Evolutionary conservation across 2,888 invertebrate species (phyloP), one percentile per base, ranked within the genome.

Genomic region (Clanis bilineata): DNA sequence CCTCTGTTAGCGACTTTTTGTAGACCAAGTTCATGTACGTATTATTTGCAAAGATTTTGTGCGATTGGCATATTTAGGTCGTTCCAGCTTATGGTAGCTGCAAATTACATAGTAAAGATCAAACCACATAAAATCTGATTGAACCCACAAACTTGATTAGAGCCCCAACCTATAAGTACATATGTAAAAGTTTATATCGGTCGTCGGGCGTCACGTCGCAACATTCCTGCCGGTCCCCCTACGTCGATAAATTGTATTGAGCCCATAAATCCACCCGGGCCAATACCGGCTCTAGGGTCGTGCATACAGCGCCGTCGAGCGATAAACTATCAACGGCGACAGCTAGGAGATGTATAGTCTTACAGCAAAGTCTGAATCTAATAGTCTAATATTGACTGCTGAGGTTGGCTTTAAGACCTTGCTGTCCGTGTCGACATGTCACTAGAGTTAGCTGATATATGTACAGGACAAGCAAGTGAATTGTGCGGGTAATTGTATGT

Each of bases 221-320:
- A 73, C 76, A 77, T 80, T 79, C 73, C 73, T 66, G 64, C 28
- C 62, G 72, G 74, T 76, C 70, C 71, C 66, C 71, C 69, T 68
- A 63, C 22, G 64, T 67, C 72, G 69, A 76, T 77, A 77, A 77
- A 85, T 84, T 81, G 81, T 82, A 82, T 81, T 77, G 77, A 66
- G 64, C 71, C 79, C 72, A 82, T 86, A 86, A 85, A 86, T 86
- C 77, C 72, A 70, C 71, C 64, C 67, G 44, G 64, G 73, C 68
- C 80, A 78, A 79, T 81, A 75, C 79, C 72, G 69, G 45, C 45
- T 32, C 32, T 45, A 10, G 25, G 23, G 45, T 58, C 39, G 58
- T 36, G 58, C 51, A 51, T 47, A 58, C 58, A 51, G 25, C 18
- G 39, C 39, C 15, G 21, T n/a, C 18, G n/a, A 18, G 36, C 55